A percentile compares a stretch with the other conserved stretches of the same genome.
Conservation (phyloP, 2,113 vertebrate genomes). For the Pomatorhinus ruficollis region DNA sequence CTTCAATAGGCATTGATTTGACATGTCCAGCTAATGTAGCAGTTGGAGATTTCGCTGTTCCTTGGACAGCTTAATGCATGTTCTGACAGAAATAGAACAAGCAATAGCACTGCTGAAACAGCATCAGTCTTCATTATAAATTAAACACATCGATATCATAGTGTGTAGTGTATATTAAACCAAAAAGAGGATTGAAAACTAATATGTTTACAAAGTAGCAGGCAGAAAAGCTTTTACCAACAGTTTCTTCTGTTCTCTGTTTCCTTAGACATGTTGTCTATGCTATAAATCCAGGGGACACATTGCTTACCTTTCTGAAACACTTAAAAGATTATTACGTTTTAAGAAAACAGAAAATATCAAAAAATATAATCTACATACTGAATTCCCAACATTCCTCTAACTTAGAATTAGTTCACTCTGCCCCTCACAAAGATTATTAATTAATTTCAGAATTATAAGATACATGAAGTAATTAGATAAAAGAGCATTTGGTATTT, state of each 20-base stretch:
- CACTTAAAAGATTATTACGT: neutral
- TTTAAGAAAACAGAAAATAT: neutral
- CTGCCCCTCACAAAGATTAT: neutral
- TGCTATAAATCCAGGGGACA: neutral
- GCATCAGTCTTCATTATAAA: constrained; percentile 37
- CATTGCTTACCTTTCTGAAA: neutral
- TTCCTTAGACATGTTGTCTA: neutral
- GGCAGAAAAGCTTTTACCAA: neutral
- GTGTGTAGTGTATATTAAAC: neutral
- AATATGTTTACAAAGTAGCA: neutral
- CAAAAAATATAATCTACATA: neutral
- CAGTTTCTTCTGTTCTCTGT: neutral
- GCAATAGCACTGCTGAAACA: neutral
- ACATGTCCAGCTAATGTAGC: neutral
- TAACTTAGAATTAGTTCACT: neutral
- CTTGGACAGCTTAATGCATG: neutral
- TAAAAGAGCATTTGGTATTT: neutral
- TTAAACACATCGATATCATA: neutral
- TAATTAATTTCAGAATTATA: neutral
- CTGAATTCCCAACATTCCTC: neutral
- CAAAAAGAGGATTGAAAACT: neutral
- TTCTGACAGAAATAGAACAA: constrained; percentile 38
- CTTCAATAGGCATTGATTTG: neutral
- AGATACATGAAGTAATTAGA: neutral
- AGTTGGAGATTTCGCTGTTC: neutral